A percentile compares a stretch with the other conserved stretches of the same genome.
Evolutionary conservation across 2,888 invertebrate genomes (phyloP).

Genomic region (Callosobruchus maculatus): DNA sequence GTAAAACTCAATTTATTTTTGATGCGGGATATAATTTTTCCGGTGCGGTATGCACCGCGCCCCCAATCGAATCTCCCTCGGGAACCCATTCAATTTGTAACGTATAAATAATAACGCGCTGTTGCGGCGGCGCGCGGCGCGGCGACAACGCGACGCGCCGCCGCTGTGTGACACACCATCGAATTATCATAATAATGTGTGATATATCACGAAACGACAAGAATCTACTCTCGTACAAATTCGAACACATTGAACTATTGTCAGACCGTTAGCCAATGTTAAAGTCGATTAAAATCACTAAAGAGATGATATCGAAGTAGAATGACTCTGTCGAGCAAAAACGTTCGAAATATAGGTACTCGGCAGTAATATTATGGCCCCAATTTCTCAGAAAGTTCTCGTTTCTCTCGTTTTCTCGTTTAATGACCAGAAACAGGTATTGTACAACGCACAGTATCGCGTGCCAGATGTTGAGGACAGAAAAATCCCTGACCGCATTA

Average conservation of each 20-base stretch:
- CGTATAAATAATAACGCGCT: constrained; percentile 36
- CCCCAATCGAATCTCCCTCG: constrained; percentile 29
- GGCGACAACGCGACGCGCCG: neutral
- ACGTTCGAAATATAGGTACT: no score
- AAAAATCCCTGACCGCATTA: no score
- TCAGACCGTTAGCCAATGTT: neutral
- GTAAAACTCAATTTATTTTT: constrained; percentile 43
- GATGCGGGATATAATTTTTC: constrained; percentile 46
- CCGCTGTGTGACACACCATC: constrained; percentile 19
- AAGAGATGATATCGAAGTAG: neutral
- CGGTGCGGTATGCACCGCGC: constrained; percentile 30
- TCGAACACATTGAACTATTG: neutral
- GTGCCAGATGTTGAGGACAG: no score
- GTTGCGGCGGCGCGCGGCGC: neutral
- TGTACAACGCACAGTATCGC: no score
- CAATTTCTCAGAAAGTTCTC: no score
- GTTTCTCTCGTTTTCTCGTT: no score
- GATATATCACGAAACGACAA: constrained; percentile 4
- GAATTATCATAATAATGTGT: constrained; percentile 19
- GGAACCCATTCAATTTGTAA: constrained; percentile 38
- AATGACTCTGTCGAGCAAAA: no score
- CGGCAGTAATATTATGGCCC: no score
- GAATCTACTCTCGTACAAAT: constrained; percentile 1
- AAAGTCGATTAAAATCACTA: neutral
- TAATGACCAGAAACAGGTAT: no score